A percentile compares a stretch with the other conserved stretches of the same genome.
phyloP scores from a whole-genome alignment of 2,113 vertebrate species.

The Oceanites oceanicus region DNA sequence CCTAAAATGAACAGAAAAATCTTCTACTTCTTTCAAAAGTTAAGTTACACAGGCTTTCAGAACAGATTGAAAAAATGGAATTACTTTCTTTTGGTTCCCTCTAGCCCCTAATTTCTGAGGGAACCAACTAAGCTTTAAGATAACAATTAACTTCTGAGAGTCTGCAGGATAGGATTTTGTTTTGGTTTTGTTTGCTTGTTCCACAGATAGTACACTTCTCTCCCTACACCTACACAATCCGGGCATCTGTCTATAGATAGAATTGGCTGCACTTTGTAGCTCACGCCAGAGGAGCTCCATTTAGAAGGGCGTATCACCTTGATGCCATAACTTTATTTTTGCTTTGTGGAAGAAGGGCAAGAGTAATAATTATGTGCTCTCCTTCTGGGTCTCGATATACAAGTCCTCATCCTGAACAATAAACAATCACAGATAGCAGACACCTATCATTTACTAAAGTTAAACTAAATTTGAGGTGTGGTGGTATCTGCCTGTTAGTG shows the following conservation, averaged over 20 bases:
- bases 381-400: background rate
- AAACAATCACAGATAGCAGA: slow-evolving; percentile 10
- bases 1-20: background rate
- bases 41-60: background rate
- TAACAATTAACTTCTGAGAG: background rate
- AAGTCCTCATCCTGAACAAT: background rate
- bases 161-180: background rate
- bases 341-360: background rate
- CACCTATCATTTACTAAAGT: slow-evolving; percentile 32
- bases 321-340: background rate
- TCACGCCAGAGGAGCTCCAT: background rate
- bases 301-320: background rate
- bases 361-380: background rate
- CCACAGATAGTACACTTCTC: background rate
- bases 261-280: background rate
- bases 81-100: background rate
- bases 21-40: background rate
- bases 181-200: background rate
- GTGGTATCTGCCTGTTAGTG: background rate
- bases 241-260: background rate
- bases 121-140: background rate
- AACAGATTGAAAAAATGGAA: background rate
- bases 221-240: background rate
- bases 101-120: background rate
- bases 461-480: background rate